A percentile compares a stretch with the other conserved stretches of the same genome.
phyloP scores from a whole-genome alignment of 2,797 vertebrate genomes.

The Paratrypauchen microcephalus region DNA sequence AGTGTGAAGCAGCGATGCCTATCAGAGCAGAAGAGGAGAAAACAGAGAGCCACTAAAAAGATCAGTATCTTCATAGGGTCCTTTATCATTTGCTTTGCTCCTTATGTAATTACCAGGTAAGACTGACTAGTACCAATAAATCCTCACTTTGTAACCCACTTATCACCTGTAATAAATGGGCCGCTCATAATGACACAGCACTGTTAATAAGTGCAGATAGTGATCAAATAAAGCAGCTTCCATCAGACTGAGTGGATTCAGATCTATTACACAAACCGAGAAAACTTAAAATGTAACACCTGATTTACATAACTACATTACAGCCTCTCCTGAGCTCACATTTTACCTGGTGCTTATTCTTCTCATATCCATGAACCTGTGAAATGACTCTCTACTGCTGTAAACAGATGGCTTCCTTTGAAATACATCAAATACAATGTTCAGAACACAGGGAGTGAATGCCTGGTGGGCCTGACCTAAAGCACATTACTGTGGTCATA shows the following conservation, averaged over 20 bases:
- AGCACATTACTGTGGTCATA: constrained; percentile 17
- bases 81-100: constrained; percentile 86
- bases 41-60: constrained; percentile 84
- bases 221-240: constrained; percentile 10
- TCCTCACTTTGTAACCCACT: constrained; percentile 22
- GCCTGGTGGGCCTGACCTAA: constrained; percentile 10
- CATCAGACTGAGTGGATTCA: constrained; percentile 13
- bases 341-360: constrained; percentile 14
- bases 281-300: constrained; percentile 4
- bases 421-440: constrained; percentile 3
- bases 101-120: constrained; percentile 86
- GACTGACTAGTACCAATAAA: constrained; percentile 29
- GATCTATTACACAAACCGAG: constrained; percentile 14
- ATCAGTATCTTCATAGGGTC: constrained; percentile 89
- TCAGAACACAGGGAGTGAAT: constrained; percentile 10
- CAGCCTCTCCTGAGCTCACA: background rate
- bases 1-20: constrained; percentile 85
- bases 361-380: constrained; percentile 6
- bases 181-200: constrained; percentile 1
- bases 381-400: constrained; percentile 18
- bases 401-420: constrained; percentile 18
- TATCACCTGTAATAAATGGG: constrained; percentile 13
- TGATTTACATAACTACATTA: constrained; percentile 3
- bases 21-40: constrained; percentile 81
- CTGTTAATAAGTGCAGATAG: constrained; percentile 13